These are phyloP conservation scores for Nomada lathburiana DNA, from an alignment of 2,888 invertebrate species.

Conservation along the genomic window DNA sequence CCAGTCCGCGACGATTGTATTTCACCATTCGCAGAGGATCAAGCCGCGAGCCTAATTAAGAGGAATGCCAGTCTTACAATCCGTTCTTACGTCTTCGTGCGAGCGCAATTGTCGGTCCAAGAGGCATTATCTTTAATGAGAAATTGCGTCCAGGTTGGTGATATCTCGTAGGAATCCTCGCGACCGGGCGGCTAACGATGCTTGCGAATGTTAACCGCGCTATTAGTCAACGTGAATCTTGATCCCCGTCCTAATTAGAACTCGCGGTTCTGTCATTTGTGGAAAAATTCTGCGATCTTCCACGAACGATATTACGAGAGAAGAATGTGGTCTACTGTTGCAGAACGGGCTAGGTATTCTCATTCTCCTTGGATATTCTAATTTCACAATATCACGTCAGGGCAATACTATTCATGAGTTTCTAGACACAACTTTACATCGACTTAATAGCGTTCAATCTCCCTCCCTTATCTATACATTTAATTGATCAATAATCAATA, in stretches of 20 bases:
- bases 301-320: neutral
- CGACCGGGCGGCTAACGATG: conserved; percentile 40
- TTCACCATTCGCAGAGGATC: conserved; percentile 40
- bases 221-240: conserved; percentile 55
- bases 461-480: too few species aligned
- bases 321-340: too few species aligned
- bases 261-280: neutral
- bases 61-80: conserved; percentile 68
- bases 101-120: conserved; percentile 48
- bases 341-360: too few species aligned
- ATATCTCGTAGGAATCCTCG: conserved; percentile 41
- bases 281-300: neutral
- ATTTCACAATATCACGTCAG: too few species aligned
- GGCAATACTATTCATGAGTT: too few species aligned
- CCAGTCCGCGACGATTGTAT: conserved; percentile 49
- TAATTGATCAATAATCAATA: too few species aligned
- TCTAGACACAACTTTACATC: too few species aligned
- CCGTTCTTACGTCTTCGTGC: conserved; percentile 58
- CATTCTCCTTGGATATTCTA: too few species aligned
- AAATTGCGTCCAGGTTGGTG: conserved; percentile 59
- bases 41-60: conserved; percentile 68
- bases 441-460: too few species aligned
- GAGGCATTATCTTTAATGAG: conserved; percentile 72
- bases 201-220: conserved; percentile 33
- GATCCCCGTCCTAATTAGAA: conserved; percentile 39